These are phyloP conservation scores for Coremacera marginata DNA, from an alignment of 2,888 invertebrate species.

Conservation along the genomic window DNA sequence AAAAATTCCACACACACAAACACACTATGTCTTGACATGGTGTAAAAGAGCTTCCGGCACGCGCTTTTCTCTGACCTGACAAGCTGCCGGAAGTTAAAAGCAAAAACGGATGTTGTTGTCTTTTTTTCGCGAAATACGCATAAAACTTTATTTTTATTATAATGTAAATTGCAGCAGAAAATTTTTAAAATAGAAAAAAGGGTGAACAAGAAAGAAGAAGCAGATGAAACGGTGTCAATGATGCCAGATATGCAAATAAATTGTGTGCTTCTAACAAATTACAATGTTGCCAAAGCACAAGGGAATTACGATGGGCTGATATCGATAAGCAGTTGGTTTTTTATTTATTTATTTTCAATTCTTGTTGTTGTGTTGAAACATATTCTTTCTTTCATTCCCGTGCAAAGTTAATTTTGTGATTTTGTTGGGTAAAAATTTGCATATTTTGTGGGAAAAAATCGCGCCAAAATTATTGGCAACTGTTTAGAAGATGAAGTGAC, in stretches of 20 bases:
- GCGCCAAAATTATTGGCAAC: slow-evolving; percentile 4
- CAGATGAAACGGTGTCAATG: slow-evolving; percentile 35
- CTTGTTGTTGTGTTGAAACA: not conserved
- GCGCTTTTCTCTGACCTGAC: slow-evolving; percentile 17
- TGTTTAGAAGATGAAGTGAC: not conserved
- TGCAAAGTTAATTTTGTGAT: not conserved
- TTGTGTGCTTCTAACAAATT: slow-evolving; percentile 41
- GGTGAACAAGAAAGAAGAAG: slow-evolving; percentile 40
- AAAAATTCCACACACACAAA: not conserved
- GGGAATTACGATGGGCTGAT: slow-evolving; percentile 14
- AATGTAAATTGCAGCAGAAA: slow-evolving; percentile 46
- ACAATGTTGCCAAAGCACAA: slow-evolving; percentile 16
- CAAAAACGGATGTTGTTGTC: slow-evolving; percentile 29
- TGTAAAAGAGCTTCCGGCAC: not conserved
- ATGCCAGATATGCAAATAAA: slow-evolving; percentile 18
- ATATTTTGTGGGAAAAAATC: slow-evolving; percentile 47
- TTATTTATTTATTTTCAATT: not conserved
- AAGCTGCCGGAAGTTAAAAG: slow-evolving; percentile 28
- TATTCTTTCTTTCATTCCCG: not conserved
- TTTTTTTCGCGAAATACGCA: slow-evolving; percentile 51
- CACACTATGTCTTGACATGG: slow-evolving; percentile 4
- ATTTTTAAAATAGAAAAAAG: not conserved
- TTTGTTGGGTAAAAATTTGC: slow-evolving; percentile 53
- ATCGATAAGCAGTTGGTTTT: slow-evolving; percentile 32
- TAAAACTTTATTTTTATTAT: slow-evolving; percentile 62